A percentile compares a stretch with the other conserved stretches of the same genome.
phyloP scores from a whole-genome alignment of 2,888 invertebrate genomes.

The Leptogaster cylindrica region DNA sequence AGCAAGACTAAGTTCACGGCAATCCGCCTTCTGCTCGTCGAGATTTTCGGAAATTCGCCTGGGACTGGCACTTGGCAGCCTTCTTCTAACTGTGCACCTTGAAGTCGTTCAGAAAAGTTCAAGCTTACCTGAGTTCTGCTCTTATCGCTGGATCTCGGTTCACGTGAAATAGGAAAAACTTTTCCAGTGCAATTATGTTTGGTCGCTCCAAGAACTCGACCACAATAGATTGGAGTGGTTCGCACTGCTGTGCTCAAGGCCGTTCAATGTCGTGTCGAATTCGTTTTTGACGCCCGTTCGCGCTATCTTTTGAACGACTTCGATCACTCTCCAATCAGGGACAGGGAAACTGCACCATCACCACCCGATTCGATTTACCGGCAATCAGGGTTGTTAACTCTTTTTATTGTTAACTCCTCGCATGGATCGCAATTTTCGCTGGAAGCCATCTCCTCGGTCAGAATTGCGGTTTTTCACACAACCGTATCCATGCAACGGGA shows the following conservation, averaged over 20 bases:
- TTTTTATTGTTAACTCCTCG: too few relatives aligned
- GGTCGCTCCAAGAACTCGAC: background rate
- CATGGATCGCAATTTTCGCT: background rate
- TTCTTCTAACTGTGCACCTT: background rate
- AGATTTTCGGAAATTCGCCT: background rate
- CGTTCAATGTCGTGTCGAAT: slow-evolving; percentile 7
- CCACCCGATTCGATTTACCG: background rate
- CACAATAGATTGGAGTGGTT: background rate
- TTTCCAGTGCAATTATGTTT: too few relatives aligned
- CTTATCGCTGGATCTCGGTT: too few relatives aligned
- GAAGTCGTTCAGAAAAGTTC: background rate
- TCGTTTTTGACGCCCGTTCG: background rate
- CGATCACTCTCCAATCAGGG: background rate
- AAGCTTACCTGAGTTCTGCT: background rate
- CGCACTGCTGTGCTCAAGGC: background rate
- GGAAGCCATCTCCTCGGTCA: background rate
- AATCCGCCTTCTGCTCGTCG: too few relatives aligned
- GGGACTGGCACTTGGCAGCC: background rate
- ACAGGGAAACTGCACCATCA: too few relatives aligned
- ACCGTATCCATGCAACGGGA: slow-evolving; percentile 8
- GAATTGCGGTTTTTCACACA: background rate
- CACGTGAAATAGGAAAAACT: background rate
- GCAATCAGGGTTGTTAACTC: background rate
- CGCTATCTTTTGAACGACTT: background rate
- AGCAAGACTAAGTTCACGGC: too few relatives aligned